phyloP scores from a whole-genome alignment of 1,140 invertebrate species.

The Drosophila melanica region DNA sequence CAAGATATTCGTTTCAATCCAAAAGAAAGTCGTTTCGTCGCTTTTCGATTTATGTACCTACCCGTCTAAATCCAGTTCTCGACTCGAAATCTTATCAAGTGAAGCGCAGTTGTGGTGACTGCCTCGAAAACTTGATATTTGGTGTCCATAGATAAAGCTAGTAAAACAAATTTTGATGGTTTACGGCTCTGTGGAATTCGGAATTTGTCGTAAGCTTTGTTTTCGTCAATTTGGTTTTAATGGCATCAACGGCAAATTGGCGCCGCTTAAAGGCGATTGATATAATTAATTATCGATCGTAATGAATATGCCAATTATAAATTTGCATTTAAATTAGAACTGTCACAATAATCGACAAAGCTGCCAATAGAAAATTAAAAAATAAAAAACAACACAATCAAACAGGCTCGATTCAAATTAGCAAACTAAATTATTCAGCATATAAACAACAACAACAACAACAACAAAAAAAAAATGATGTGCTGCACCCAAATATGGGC shows the following conservation, averaged over 20 bases:
- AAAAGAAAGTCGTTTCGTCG: slow-evolving; percentile 61
- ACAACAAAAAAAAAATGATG: not conserved
- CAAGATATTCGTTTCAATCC: slow-evolving; percentile 38
- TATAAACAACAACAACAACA: too few species aligned
- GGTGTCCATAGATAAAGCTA: slow-evolving; percentile 39
- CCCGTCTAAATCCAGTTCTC: slow-evolving; percentile 59
- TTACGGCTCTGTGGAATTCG: slow-evolving; percentile 63
- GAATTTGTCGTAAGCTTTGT: slow-evolving; percentile 46
- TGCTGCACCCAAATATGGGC: slow-evolving; percentile 1
- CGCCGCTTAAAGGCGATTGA: slow-evolving; percentile 41
- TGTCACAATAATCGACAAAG: slow-evolving; percentile 47
- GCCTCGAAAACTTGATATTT: slow-evolving; percentile 58
- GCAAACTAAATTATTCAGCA: slow-evolving; percentile 23
- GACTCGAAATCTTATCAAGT: slow-evolving; percentile 40
- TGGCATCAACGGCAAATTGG: slow-evolving; percentile 46
- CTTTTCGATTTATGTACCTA: not conserved
- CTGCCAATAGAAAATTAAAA: slow-evolving; percentile 16
- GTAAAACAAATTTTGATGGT: slow-evolving; percentile 39
- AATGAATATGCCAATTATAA: slow-evolving; percentile 63
- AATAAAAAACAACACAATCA: slow-evolving; percentile 29
- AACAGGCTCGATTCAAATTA: slow-evolving; percentile 12
- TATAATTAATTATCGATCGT: slow-evolving; percentile 74
- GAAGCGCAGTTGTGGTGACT: slow-evolving; percentile 46
- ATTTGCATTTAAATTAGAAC: slow-evolving; percentile 82
- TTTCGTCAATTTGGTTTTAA: slow-evolving; percentile 31